Conservation (phyloP, 2,888 invertebrate genomes). For the Morpho achilles region DNA sequence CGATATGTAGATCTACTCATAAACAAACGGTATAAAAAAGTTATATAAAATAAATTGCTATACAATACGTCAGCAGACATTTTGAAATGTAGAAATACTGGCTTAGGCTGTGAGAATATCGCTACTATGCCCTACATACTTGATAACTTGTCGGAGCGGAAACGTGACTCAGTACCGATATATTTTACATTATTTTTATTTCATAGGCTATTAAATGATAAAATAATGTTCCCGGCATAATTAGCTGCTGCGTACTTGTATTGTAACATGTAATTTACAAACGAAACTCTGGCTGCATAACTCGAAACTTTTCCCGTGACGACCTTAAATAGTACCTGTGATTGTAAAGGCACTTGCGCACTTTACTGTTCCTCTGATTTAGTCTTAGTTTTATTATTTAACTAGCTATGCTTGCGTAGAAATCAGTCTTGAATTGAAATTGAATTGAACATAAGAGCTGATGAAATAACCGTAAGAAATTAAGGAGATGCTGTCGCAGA, state of each 20-base stretch:
- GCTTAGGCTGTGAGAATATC: constrained; percentile 50
- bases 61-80: neutral
- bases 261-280: constrained; percentile 34
- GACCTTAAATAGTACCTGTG: constrained; percentile 30
- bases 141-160: constrained; percentile 67
- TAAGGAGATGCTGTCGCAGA: no score
- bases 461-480: no score
- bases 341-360: constrained; percentile 14
- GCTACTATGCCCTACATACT: constrained; percentile 57
- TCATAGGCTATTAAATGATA: constrained; percentile 20
- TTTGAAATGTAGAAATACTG: constrained; percentile 43
- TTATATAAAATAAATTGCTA: neutral
- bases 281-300: constrained; percentile 50
- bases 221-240: constrained; percentile 28
- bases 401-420: no score
- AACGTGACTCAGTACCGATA: constrained; percentile 52
- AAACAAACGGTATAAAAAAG: no score
- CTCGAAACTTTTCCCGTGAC: constrained; percentile 70
- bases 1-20: no score
- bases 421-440: no score
- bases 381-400: neutral
- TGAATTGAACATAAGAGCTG: no score
- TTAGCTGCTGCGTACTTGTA: constrained; percentile 22
- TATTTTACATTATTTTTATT: constrained; percentile 27
- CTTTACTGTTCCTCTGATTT: neutral